Conservation (phyloP, 2,797 vertebrate genomes). For the Coregonus sp. region DNA sequence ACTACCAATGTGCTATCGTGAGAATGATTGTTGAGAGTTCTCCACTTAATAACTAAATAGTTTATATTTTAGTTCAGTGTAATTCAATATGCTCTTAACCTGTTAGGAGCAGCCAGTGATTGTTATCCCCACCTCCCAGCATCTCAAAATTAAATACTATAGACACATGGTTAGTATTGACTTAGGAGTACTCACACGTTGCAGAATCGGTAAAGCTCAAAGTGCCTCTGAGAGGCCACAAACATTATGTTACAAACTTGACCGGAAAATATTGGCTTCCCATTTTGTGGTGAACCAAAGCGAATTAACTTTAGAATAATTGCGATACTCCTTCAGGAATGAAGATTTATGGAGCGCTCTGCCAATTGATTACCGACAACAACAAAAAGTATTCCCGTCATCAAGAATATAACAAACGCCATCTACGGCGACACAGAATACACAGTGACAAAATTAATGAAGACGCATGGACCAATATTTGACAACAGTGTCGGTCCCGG, state of each 20-base stretch:
- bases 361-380: not conserved
- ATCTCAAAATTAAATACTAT: not conserved
- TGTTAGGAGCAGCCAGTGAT: not conserved
- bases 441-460: not conserved
- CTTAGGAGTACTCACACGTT: not conserved
- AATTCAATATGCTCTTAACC: not conserved
- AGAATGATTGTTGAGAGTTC: too few species aligned
- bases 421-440: not conserved
- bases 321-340: not conserved
- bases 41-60: too few species aligned
- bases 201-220: not conserved
- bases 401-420: not conserved
- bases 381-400: not conserved
- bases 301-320: slow-evolving; percentile 10
- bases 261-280: not conserved
- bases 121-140: not conserved
- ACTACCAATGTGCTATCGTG: too few species aligned
- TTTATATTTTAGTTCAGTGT: too few species aligned
- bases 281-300: slow-evolving; percentile 1
- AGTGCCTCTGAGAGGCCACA: not conserved
- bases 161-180: slow-evolving; percentile 5
- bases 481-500: not conserved
- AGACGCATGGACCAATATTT: not conserved
- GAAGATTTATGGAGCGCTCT: not conserved
- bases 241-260: not conserved